These are phyloP conservation scores for Mohoua ochrocephala DNA, from an alignment of 2,113 vertebrate genomes.

Conservation along the genomic window DNA sequence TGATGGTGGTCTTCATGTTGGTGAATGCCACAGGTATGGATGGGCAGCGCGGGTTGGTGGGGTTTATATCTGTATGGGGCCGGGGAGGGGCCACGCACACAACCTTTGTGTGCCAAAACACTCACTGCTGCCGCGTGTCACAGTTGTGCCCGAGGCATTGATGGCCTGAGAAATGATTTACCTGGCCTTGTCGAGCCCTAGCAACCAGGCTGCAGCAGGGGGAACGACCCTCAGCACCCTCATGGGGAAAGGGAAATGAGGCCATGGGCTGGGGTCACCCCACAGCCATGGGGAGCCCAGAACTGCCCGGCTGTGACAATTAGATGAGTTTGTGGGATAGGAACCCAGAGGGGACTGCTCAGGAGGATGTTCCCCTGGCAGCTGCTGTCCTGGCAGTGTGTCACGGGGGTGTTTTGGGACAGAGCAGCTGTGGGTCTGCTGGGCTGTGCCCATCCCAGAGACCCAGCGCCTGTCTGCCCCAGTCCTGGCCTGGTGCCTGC, in stretches of 20 bases:
- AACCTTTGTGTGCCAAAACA: not conserved
- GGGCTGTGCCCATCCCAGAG: rapidly evolving
- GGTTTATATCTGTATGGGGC: not conserved
- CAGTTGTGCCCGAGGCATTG: slow-evolving; percentile 5
- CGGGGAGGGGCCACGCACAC: not conserved
- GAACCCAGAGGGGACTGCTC: not conserved
- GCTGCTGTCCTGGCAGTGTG: not conserved
- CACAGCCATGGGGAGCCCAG: not conserved
- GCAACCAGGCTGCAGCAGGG: not conserved
- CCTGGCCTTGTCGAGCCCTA: not conserved
- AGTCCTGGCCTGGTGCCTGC: not conserved
- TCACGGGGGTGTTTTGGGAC: rapidly evolving
- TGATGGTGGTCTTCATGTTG: not conserved
- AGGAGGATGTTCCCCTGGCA: not conserved
- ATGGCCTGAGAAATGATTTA: slow-evolving; percentile 50
- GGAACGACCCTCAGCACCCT: not conserved
- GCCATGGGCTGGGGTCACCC: not conserved
- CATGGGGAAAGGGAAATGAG: not conserved
- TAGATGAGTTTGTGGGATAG: not conserved
- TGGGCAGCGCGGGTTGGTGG: rapidly evolving
- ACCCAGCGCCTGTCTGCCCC: rapidly evolving
- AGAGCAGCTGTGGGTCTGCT: not conserved
- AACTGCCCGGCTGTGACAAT: not conserved
- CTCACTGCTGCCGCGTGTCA: not conserved
- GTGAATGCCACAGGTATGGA: not conserved